Evolutionary conservation across 2,113 vertebrate species (phyloP).

Genomic region (Hydrochoerus hydrochaeris): DNA sequence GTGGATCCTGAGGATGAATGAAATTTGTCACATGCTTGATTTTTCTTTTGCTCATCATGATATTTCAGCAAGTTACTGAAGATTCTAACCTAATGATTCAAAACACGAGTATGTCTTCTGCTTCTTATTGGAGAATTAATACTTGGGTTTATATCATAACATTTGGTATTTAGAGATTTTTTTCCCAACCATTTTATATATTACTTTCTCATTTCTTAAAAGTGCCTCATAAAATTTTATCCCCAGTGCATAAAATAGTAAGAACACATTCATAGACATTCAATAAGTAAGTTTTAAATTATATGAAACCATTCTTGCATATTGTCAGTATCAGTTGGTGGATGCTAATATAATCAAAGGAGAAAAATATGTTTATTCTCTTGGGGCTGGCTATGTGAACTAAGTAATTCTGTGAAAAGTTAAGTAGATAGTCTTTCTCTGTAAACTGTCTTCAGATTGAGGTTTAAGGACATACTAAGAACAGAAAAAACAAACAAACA

Average conservation of each 20-base stretch:
- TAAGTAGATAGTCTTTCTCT: background rate
- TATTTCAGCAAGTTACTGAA: background rate
- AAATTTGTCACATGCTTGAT: background rate
- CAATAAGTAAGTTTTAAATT: background rate
- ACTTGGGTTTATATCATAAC: background rate
- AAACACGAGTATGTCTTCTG: background rate
- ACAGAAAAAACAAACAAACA: too few relatives aligned
- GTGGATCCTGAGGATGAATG: conserved; percentile 78
- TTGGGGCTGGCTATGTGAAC: background rate
- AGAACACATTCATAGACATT: background rate
- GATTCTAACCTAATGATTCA: background rate
- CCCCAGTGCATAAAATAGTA: background rate
- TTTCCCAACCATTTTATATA: background rate
- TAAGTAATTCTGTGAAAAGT: background rate
- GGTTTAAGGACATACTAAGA: background rate
- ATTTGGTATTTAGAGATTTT: background rate
- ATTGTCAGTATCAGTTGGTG: background rate
- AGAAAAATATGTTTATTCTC: background rate
- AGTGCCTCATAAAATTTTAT: background rate
- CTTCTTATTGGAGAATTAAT: background rate
- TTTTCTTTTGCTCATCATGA: background rate
- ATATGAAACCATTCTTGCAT: background rate
- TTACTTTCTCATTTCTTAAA: background rate
- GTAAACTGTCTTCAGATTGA: background rate
- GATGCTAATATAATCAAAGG: background rate